Evolutionary conservation across 2,113 vertebrate species (phyloP).

Genomic region (Myrmophylax atrothorax): DNA sequence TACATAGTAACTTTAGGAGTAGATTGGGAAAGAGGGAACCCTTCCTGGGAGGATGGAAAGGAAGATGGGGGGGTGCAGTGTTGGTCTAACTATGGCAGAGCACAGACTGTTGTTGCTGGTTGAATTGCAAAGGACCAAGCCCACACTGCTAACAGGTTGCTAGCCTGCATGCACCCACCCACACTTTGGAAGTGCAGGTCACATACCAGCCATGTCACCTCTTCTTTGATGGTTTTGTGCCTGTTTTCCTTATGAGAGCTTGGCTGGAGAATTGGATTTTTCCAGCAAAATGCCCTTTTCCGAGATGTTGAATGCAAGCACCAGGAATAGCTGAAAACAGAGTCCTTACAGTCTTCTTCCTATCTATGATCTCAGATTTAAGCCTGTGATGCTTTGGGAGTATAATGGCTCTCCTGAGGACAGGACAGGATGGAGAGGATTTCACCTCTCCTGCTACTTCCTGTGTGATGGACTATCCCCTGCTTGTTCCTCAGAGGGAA

Average conservation of each 20-base stretch:
- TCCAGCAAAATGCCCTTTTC: background rate
- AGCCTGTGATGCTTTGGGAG: background rate
- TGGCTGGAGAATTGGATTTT: background rate
- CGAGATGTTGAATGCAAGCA: accelerated
- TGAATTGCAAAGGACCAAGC: background rate
- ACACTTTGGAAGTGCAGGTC: background rate
- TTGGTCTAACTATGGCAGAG: background rate
- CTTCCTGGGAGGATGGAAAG: background rate
- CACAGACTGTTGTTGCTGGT: background rate
- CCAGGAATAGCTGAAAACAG: background rate
- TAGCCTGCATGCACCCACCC: accelerated
- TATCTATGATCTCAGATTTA: background rate
- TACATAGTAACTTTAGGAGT: background rate
- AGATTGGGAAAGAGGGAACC: background rate
- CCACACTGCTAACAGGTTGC: accelerated
- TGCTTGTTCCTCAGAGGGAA: background rate
- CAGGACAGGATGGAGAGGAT: background rate
- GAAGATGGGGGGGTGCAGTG: background rate
- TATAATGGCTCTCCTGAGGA: background rate
- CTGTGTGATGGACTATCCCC: background rate
- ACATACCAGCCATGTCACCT: background rate
- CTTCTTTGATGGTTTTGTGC: background rate
- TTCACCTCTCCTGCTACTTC: background rate
- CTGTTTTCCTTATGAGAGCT: background rate
- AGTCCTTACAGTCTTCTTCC: background rate